Base-by-base conservation (phyloP, 2,888 invertebrate species). In the Carpatolechia fugitivella region DNA sequence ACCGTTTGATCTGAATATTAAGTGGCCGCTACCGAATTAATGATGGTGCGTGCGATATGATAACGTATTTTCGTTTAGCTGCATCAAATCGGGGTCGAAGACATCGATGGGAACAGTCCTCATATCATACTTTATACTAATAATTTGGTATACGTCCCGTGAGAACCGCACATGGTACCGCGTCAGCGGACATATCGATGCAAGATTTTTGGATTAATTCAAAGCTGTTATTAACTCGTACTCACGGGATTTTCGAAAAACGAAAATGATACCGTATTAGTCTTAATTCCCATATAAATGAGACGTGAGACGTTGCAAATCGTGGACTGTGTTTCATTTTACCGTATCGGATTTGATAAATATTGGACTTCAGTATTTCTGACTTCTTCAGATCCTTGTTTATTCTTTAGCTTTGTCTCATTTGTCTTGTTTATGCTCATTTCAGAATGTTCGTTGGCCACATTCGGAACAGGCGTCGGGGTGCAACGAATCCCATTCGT, bases 401-500 rank as follows among this genome's bases (percentile, higher is more conserved):
- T 55, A 55, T 55, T 40, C 49, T 29, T 24, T 18, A 29, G 13
- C n/a, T 61, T 58, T 52, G 50, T 35, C 48, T 56, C 11, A 54
- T 49, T 60, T 50, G 36, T 52, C 59, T 62, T 56, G 62, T 49
- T 70, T 70, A 57, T 69, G 31, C 11, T 52, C n/a, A 50, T 92
- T 90, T 2, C 91, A 95, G 95, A 95, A 87, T 96, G 95, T 85
- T 92, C 94, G 40, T 85, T 96, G 73, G 95, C 96, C 52, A 95
- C 95, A 29, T 97, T 97, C 77, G 94, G 94, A 56, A 91, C 92
- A 16, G 94, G 94, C 46, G 90, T 92, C 54, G 91, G 91, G 29
- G 85, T 93, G 47, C 96, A 97, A 79, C 93, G 93, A 74, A 95
- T 97, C 66, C 97, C 97, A 18, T 96, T 96, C 78, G 95, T 97